Percentiles rank a stretch among this genome's conserved stretches.
Evolutionary conservation across 2,888 invertebrate genomes (phyloP).

Genomic region (Protonemura montana): DNA sequence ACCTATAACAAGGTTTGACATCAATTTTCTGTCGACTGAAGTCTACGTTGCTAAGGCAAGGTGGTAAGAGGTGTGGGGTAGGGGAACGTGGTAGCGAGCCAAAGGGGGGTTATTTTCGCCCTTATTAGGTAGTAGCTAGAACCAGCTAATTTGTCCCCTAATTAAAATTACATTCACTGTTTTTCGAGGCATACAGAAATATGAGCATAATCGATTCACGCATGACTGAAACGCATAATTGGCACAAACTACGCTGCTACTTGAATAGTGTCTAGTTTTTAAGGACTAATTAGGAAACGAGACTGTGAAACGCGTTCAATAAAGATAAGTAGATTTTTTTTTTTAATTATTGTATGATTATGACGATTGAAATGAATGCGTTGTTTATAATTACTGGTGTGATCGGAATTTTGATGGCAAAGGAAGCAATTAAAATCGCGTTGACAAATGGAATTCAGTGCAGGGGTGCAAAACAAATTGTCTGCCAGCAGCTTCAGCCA

Average conservation of each 20-base stretch:
- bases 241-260: background rate
- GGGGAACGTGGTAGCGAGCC: background rate
- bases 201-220: background rate
- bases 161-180: conserved; percentile 24
- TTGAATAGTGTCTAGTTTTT: conserved; percentile 12
- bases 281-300: background rate
- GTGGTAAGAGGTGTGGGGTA: background rate
- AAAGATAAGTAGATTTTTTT: background rate
- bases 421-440: background rate
- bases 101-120: background rate
- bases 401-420: background rate
- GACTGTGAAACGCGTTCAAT: background rate
- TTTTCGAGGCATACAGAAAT: background rate
- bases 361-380: background rate
- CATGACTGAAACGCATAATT: background rate
- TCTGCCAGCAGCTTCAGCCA: background rate
- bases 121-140: conserved; percentile 24
- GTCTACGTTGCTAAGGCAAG: background rate
- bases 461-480: background rate
- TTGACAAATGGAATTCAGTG: background rate
- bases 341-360: background rate
- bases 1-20: conserved; percentile 34
- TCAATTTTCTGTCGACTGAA: background rate
- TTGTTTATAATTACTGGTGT: background rate
- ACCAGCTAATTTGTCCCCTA: conserved; percentile 32